Conservation (phyloP, 2,113 vertebrate species). For the Erythrolamprus reginae region DNA sequence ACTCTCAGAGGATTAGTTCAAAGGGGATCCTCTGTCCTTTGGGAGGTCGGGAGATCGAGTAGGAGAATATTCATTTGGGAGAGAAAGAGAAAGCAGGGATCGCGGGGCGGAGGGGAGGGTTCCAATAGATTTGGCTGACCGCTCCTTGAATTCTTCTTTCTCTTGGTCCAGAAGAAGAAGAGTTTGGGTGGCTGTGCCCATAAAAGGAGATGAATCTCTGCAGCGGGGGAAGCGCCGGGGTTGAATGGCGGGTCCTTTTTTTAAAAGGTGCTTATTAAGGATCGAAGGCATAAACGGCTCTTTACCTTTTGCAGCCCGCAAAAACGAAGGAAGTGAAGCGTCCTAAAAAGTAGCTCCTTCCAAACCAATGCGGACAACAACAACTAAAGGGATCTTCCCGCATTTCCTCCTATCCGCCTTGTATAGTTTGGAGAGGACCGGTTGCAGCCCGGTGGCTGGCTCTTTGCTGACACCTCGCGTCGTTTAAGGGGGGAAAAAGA, state of each 20-base stretch:
- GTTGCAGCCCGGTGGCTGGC: background rate
- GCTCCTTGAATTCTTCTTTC: background rate
- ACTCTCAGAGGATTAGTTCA: background rate
- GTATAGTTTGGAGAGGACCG: background rate
- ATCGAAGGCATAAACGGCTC: too few species aligned
- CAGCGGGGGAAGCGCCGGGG: background rate
- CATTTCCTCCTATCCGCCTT: background rate
- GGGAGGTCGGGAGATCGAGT: background rate
- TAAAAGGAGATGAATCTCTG: background rate
- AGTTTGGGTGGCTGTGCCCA: background rate
- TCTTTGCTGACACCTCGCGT: background rate
- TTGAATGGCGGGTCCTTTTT: background rate
- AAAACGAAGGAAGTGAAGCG: background rate
- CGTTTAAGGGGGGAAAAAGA: background rate
- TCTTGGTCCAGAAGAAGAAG: background rate
- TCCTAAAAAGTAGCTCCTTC: background rate
- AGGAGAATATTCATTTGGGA: background rate
- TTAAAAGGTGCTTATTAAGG: background rate
- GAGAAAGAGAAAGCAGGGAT: too few species aligned
- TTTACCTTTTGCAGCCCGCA: background rate
- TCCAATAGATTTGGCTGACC: fast-evolving
- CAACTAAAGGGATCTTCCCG: background rate
- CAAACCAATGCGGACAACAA: background rate
- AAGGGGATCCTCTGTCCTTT: background rate
- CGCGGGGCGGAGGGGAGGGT: fast-evolving